Evolutionary conservation across 2,797 vertebrate genomes (phyloP).

Genomic region (Neostethus bicornis): DNA sequence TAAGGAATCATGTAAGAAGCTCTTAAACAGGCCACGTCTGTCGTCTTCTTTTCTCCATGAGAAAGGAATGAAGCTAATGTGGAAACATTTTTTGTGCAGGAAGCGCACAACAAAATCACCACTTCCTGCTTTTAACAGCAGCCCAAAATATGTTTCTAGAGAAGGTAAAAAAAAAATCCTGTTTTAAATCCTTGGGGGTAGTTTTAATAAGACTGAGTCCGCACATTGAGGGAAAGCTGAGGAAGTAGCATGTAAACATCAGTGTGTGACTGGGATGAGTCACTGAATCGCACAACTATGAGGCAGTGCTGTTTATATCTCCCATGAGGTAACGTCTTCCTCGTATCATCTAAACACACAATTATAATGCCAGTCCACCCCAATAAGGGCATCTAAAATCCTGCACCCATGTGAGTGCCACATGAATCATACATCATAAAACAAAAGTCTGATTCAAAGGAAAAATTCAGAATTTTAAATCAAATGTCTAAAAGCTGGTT

Average conservation of each 20-base stretch:
- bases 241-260: conserved; percentile 72
- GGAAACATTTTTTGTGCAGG: conserved; percentile 55
- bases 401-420: conserved; percentile 21
- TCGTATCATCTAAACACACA: conserved; percentile 78
- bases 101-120: conserved; percentile 55
- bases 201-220: conserved; percentile 43
- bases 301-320: conserved; percentile 75
- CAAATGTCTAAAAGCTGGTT: neutral
- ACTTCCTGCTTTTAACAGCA: conserved; percentile 75
- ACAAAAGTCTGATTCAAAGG: conserved; percentile 1
- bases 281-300: conserved; percentile 73
- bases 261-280: conserved; percentile 68
- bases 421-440: conserved; percentile 38
- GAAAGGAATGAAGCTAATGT: conserved; percentile 39
- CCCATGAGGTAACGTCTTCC: conserved; percentile 75
- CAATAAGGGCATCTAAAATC: conserved; percentile 37
- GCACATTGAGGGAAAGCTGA: conserved; percentile 46
- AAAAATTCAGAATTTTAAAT: too few species aligned
- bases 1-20: conserved; percentile 3
- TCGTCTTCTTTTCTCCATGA: conserved; percentile 9
- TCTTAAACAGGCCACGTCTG: conserved; percentile 8
- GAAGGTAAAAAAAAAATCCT: conserved; percentile 20
- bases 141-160: conserved; percentile 67
- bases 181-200: conserved; percentile 20
- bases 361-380: conserved; percentile 61